Evolutionary conservation across 2,888 invertebrate species (phyloP).

Genomic region (Lissonota sp.): DNA sequence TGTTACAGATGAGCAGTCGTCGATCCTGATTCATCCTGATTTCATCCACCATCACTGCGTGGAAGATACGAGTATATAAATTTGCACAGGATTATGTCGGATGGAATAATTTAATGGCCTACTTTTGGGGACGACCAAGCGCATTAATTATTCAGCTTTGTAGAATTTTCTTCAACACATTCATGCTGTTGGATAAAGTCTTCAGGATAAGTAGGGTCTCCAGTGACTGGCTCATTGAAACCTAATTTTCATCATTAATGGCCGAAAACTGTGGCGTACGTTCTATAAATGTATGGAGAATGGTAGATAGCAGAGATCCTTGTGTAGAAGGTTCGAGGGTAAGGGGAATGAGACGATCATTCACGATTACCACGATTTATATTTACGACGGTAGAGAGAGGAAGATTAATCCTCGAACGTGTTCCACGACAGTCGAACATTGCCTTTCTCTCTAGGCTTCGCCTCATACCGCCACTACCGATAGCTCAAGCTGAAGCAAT

Average conservation of each 20-base stretch:
- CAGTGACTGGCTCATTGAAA: background rate
- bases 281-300: no score
- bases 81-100: background rate
- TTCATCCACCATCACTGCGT: background rate
- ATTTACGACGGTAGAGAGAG: conserved; percentile 68
- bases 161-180: background rate
- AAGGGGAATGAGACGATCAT: conserved; percentile 64
- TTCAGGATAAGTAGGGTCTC: no score
- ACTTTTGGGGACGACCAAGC: background rate
- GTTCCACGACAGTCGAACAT: conserved; percentile 21
- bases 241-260: background rate
- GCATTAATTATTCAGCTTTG: background rate
- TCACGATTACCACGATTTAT: conserved; percentile 75
- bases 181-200: background rate
- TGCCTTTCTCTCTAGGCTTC: conserved; percentile 19
- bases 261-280: background rate
- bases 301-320: no score
- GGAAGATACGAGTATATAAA: background rate
- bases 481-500: conserved; percentile 18
- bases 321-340: background rate
- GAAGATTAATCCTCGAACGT: conserved; percentile 51
- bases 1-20: conserved; percentile 5
- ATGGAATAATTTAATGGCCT: background rate
- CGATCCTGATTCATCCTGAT: conserved; percentile 39
- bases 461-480: conserved; percentile 5